Evolutionary conservation across 2,113 vertebrate genomes (phyloP).

Genomic region (Petroica traversi): DNA sequence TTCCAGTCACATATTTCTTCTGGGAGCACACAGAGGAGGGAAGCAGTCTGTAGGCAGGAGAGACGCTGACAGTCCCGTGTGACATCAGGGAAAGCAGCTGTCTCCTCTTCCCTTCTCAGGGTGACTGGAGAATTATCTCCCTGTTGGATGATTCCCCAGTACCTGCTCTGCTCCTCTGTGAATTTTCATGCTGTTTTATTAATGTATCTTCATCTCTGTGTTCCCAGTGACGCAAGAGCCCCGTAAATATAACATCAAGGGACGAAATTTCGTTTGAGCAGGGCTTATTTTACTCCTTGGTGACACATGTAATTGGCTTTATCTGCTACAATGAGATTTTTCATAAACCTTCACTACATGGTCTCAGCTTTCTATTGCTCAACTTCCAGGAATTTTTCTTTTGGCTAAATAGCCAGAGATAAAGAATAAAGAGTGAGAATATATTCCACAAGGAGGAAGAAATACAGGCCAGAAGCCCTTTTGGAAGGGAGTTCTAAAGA

Average conservation of each 20-base stretch:
- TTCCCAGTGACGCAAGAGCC: not conserved
- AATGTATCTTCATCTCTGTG: not conserved
- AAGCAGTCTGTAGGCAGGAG: not conserved
- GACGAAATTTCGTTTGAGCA: not conserved
- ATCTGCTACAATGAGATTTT: constrained; percentile 22
- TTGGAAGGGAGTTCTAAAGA: not conserved
- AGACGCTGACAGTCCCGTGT: rapidly evolving
- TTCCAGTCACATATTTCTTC: not conserved
- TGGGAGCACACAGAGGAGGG: not conserved
- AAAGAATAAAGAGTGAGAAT: not conserved
- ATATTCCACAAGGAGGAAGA: not conserved
- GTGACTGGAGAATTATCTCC: not conserved
- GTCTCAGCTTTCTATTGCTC: not conserved
- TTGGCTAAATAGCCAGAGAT: not conserved
- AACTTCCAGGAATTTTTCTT: not conserved
- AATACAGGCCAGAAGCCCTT: not conserved
- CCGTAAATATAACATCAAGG: not conserved
- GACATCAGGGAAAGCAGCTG: not conserved
- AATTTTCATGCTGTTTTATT: not conserved
- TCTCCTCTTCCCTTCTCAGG: not conserved
- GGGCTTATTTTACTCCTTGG: not conserved
- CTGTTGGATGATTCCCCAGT: not conserved
- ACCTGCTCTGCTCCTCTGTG: not conserved
- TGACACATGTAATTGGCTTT: constrained; percentile 12
- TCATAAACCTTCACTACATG: not conserved